phyloP scores from a whole-genome alignment of 1,140 invertebrate species.

The Magallana angulata region DNA sequence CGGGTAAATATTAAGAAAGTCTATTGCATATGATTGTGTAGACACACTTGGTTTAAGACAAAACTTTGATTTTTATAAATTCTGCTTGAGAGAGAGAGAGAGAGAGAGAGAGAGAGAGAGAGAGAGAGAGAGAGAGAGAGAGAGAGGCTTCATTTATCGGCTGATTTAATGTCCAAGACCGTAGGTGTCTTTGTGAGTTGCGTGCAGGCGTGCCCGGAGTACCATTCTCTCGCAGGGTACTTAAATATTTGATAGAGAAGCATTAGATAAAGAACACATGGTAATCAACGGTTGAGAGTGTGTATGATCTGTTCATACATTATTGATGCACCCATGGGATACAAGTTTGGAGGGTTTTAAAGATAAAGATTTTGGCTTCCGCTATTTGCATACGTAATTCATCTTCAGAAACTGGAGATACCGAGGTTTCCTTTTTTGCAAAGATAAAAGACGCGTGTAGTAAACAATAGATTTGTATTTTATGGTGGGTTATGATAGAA shows the following conservation, averaged over 20 bases:
- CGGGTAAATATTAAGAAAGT: too few species aligned
- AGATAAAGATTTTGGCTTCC: slow-evolving; percentile 26
- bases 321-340: slow-evolving; percentile 24
- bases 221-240: background rate
- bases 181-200: slow-evolving; percentile 28
- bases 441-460: background rate
- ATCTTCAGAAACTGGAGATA: background rate
- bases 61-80: too few species aligned
- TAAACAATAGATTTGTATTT: too few species aligned
- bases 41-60: too few species aligned
- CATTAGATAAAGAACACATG: slow-evolving; percentile 11
- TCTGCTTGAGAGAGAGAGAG: too few species aligned
- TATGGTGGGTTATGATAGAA: too few species aligned
- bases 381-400: background rate
- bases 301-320: slow-evolving; percentile 1
- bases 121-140: too few species aligned
- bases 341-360: background rate
- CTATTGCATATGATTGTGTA: too few species aligned
- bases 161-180: background rate
- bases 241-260: slow-evolving; percentile 32
- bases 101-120: too few species aligned
- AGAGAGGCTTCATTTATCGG: background rate
- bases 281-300: slow-evolving; percentile 14
- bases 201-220: background rate
- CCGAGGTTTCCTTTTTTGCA: background rate